A percentile compares a stretch with the other conserved stretches of the same genome.
These are phyloP conservation scores for Bucorvus abyssinicus DNA, from an alignment of 2,797 vertebrate species.

Conservation along the genomic window DNA sequence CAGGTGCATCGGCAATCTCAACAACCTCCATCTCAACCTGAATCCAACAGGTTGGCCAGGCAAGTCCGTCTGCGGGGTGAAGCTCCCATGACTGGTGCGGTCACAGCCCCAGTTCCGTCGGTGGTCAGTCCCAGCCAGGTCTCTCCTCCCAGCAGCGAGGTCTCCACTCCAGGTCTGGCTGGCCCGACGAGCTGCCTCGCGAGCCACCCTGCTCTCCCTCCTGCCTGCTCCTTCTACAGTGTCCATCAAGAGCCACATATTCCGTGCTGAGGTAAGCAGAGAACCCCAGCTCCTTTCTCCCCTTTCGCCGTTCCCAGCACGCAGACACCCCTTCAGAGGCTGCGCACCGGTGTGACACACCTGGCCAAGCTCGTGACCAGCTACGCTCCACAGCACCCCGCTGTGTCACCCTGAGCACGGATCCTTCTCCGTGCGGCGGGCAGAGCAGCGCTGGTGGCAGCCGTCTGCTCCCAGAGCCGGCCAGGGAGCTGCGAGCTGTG, in stretches of 20 bases:
- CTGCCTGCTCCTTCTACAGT: neutral
- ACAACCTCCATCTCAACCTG: neutral
- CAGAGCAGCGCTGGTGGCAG: neutral
- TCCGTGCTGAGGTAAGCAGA: neutral
- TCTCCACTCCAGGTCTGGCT: neutral
- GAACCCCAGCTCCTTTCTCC: neutral
- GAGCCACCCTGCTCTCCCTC: neutral
- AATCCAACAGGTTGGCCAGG: neutral
- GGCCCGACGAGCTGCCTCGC: neutral
- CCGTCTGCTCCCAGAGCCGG: neutral
- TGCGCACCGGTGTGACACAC: neutral
- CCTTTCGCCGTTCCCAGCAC: neutral
- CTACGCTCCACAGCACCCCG: neutral
- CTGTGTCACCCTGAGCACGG: fast-evolving
- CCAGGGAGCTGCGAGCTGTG: neutral
- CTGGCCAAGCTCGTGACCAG: neutral
- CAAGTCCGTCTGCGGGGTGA: neutral
- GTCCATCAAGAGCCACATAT: neutral
- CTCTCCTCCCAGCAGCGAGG: neutral
- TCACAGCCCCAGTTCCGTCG: too few species aligned
- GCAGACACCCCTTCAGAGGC: neutral
- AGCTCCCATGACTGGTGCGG: neutral
- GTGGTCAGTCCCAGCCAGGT: neutral
- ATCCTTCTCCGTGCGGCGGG: neutral
- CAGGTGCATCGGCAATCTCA: neutral